Evolutionary conservation across 2,888 invertebrate genomes (phyloP).

Genomic region (Neoitamus cyanurus): DNA sequence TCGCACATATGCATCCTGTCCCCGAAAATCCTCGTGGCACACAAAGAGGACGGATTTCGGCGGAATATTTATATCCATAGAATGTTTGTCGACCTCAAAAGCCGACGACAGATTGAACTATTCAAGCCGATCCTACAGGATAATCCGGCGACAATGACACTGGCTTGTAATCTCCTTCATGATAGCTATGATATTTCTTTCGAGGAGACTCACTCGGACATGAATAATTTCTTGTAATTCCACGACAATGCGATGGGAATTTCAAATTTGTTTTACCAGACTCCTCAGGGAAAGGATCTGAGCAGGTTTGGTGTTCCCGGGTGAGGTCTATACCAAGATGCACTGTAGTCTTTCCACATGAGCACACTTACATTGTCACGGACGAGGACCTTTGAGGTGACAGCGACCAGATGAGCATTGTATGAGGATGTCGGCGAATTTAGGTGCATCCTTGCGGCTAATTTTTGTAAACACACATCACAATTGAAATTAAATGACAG

Average conservation of each 20-base stretch:
- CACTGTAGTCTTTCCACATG: not conserved
- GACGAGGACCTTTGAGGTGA: not conserved
- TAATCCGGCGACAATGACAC: conserved; percentile 10
- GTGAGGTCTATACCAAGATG: not conserved
- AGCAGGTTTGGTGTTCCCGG: not conserved
- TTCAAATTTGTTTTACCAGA: conserved; percentile 31
- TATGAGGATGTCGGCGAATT: not conserved
- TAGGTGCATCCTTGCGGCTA: conserved; percentile 48
- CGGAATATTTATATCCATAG: not conserved
- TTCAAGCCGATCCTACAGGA: conserved; percentile 23
- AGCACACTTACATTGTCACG: not conserved
- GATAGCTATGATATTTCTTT: conserved; percentile 11
- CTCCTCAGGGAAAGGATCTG: not conserved
- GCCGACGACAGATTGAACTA: conserved; percentile 33
- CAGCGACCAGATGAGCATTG: not conserved
- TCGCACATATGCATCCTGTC: not conserved
- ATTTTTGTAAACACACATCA: conserved; percentile 46
- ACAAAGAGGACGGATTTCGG: not conserved
- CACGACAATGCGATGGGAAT: conserved; percentile 44
- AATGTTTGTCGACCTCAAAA: conserved; percentile 24
- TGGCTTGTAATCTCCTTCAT: conserved; percentile 29
- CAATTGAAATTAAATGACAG: conserved; percentile 26
- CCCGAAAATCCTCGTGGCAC: not conserved
- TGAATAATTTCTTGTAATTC: conserved; percentile 52
- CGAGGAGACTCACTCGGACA: conserved; percentile 44